Base-by-base conservation (phyloP, 2,113 vertebrate species). In the Leuciscus idus region DNA sequence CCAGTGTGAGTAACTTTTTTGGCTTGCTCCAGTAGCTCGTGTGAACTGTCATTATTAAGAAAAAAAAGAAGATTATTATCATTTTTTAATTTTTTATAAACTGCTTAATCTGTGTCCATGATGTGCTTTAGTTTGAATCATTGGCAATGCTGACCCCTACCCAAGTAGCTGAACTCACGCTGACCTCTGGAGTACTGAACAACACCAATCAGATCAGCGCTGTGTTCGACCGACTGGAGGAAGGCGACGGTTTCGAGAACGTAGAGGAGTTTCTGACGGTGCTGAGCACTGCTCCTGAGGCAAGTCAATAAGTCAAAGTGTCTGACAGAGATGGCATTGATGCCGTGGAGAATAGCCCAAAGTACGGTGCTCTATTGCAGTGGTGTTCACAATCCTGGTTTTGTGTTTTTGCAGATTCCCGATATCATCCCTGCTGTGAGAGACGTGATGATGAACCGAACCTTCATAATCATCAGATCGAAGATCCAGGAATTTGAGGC, bases 361-460 rank as follows among this genome's bases (percentile, higher is more conserved):
- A 26, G 26, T 26, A 26, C 26, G 26, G 26, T 26, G 26, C 26
- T 26, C 26, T 26, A 0, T 26, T 26, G 26, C 26, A 26, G 26
- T 26, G 26, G 26, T 26, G 26, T 26, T 26, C 26, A 26, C 26
- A 26, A 26, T 26, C 26, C 36, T 39, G 36, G 36, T 6, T 39
- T 39, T 39, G 6, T 39, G 36, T 39, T 39, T 39, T 39, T 8
- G 52, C 72, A 87, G 86, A 10, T 59, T 10, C 43, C 33, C 4
- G 61, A 55, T 15, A 87, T 87, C 57, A 3, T 2, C 11, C 72
- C 80, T 8, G n/a, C 59, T 15, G 79, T 89, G 68, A 85, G 85
- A 85, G 91, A 92, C 66, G 48, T 66, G 5, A 7, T 86, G 36
- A 91, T 90, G 91, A 88, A 92, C 36, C 73, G 17, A 91, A 95